Percentiles rank a stretch among this genome's conserved stretches.
Conservation (phyloP, 2,113 vertebrate genomes). For the Ornithorhynchus anatinus region DNA sequence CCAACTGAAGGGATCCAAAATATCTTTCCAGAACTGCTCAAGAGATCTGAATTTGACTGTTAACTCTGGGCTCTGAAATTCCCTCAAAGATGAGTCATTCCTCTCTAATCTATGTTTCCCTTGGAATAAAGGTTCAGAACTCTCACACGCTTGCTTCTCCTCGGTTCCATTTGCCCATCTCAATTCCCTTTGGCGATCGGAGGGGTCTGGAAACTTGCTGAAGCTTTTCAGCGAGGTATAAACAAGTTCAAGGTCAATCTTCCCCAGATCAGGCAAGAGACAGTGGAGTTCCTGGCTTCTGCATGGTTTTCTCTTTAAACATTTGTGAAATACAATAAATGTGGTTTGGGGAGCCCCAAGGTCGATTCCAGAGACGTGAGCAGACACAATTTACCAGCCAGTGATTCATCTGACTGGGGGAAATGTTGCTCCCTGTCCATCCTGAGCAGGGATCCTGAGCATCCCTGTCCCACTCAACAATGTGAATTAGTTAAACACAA, state of each 20-base stretch:
- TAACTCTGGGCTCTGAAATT: neutral
- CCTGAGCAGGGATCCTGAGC: too few relatives aligned
- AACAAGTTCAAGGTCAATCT: slow-evolving; percentile 2
- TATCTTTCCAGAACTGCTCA: neutral
- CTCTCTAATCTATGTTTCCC: neutral
- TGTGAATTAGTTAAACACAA: neutral
- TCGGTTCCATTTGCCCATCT: neutral
- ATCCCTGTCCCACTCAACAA: neutral
- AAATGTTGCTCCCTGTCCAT: slow-evolving; percentile 20
- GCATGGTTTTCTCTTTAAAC: neutral
- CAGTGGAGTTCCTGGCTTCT: slow-evolving; percentile 26
- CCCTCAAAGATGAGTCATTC: neutral
- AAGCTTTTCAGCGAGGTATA: slow-evolving; percentile 12
- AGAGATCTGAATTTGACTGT: neutral
- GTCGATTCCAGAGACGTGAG: slow-evolving; percentile 35
- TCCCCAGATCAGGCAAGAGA: slow-evolving; percentile 13
- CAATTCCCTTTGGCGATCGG: neutral
- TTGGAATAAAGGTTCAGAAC: slow-evolving; percentile 1
- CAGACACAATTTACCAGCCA: slow-evolving; percentile 34
- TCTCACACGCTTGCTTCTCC: neutral
- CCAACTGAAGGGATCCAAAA: neutral
- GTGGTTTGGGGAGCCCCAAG: slow-evolving; percentile 30
- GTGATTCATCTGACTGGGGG: slow-evolving; percentile 13
- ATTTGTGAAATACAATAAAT: slow-evolving; percentile 13
- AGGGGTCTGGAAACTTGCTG: neutral